These are phyloP conservation scores for Diplolepis rosae DNA, from an alignment of 2,888 invertebrate species.

Conservation along the genomic window DNA sequence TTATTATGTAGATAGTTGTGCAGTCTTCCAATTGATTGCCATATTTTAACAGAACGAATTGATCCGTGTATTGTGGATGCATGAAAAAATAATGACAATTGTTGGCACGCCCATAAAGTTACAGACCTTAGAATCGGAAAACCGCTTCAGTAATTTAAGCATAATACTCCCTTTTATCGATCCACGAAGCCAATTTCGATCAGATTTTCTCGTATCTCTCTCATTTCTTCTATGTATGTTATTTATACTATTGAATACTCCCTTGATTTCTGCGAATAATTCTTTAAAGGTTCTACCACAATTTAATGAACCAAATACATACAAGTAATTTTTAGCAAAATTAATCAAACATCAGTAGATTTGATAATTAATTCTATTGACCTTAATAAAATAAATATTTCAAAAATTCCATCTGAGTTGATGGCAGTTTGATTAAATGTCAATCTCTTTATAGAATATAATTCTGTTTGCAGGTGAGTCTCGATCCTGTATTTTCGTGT, in stretches of 20 bases:
- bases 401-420: too few species aligned
- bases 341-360: too few species aligned
- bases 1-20: not conserved
- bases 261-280: not conserved
- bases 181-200: not conserved
- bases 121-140: not conserved
- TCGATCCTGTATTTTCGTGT: too few species aligned
- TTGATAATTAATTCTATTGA: too few species aligned
- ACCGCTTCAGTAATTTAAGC: not conserved
- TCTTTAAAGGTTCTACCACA: too few species aligned
- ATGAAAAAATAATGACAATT: slow-evolving; percentile 20
- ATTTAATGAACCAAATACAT: too few species aligned
- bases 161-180: slow-evolving; percentile 9
- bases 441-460: too few species aligned
- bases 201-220: not conserved
- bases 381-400: too few species aligned
- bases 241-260: not conserved
- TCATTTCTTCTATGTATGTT: not conserved
- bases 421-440: too few species aligned
- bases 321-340: too few species aligned
- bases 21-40: not conserved
- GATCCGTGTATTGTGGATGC: not conserved
- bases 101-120: not conserved
- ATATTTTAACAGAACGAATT: not conserved
- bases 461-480: too few species aligned